Evolutionary conservation across 2,113 vertebrate species (phyloP), one percentile per base, ranked within the genome.

Genomic region (Aegithalos caudatus): DNA sequence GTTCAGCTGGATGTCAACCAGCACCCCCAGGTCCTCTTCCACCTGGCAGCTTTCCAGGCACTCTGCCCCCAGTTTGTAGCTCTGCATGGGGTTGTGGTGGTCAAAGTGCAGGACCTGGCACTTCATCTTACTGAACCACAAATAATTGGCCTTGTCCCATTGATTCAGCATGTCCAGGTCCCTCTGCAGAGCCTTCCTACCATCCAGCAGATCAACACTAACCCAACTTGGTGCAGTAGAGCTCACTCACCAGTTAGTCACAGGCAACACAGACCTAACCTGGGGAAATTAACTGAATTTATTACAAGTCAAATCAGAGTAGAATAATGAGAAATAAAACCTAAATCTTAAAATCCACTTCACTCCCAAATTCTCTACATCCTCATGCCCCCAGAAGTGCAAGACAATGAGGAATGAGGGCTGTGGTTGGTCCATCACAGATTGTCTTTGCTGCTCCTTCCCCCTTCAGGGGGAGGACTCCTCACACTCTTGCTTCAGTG

Each of bases 141-240:
- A 4, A 12, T 7, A 64, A 1, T 0, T 44, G 48, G 44, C 23
- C 37, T 50, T 31, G 15, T 17, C 22, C 18, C 18, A 44, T 3
- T 10, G 10, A 65, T 51, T 60, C 77, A 58, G 15, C 19, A 37
- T 37, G 33, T 37, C 15, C 60, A 66, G 28, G 33, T 20, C 8
- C 37, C 77, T 51, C 51, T 73, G 44, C 67, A 73, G 44, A 67
- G 60, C 33, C 33, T 57, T 73, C 51, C 67, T 23, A 50, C 10
- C 12, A 37, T 51, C 12, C 51, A 73, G 76, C 8, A 88, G 27
- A 50, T 16, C 51, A 81, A 57, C 51, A 65, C 12, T 58, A 44
- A 81, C 33, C 33, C 19, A 66, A 0, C 23, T n/a, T 33, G 4
- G 14, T 33, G 18, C 6, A 13, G 19, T 44, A 37, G 13, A 65